These are phyloP conservation scores for Macrostomum lignano DNA, from an alignment of 1,140 invertebrate genomes.

Conservation along the genomic window DNA sequence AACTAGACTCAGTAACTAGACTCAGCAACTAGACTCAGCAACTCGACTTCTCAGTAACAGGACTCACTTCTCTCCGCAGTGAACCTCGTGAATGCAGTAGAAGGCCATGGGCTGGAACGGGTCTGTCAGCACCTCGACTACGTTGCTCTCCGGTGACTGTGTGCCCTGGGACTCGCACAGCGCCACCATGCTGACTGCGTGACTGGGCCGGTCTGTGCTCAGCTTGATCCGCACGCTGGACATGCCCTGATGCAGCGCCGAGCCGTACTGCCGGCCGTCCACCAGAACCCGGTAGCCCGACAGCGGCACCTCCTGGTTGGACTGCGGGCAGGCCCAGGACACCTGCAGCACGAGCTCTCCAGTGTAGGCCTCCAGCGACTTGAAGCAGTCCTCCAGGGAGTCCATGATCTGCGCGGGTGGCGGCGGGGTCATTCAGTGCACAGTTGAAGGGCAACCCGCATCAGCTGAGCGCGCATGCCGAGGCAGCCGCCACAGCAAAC, in stretches of 20 bases:
- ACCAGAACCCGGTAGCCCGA: slow-evolving; percentile 21
- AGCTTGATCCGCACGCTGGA: slow-evolving; percentile 20
- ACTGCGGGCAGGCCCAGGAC: slow-evolving; percentile 21
- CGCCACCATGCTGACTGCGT: slow-evolving; percentile 17
- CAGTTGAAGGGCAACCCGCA: too few relatives aligned
- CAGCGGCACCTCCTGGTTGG: slow-evolving; percentile 15
- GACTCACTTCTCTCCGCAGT: too few relatives aligned
- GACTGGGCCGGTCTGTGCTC: slow-evolving; percentile 15
- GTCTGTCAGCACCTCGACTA: slow-evolving; percentile 19
- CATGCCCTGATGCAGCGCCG: slow-evolving; percentile 15
- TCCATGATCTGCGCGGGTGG: too few relatives aligned
- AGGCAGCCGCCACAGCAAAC: too few relatives aligned
- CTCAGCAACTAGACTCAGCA: too few relatives aligned
- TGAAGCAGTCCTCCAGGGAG: too few relatives aligned
- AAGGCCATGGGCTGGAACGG: slow-evolving; percentile 23
- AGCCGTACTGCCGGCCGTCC: slow-evolving; percentile 26
- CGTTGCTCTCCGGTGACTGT: slow-evolving; percentile 19
- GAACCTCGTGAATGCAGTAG: slow-evolving; percentile 15
- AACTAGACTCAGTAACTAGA: too few relatives aligned
- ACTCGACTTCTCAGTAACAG: too few relatives aligned
- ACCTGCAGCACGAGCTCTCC: too few relatives aligned
- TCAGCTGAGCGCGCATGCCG: too few relatives aligned
- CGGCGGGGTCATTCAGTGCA: too few relatives aligned
- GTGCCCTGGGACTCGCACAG: slow-evolving; percentile 16
- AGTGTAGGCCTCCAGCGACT: too few relatives aligned